phyloP scores from a whole-genome alignment of 2,888 invertebrate species.

The Dryococelus australis region DNA sequence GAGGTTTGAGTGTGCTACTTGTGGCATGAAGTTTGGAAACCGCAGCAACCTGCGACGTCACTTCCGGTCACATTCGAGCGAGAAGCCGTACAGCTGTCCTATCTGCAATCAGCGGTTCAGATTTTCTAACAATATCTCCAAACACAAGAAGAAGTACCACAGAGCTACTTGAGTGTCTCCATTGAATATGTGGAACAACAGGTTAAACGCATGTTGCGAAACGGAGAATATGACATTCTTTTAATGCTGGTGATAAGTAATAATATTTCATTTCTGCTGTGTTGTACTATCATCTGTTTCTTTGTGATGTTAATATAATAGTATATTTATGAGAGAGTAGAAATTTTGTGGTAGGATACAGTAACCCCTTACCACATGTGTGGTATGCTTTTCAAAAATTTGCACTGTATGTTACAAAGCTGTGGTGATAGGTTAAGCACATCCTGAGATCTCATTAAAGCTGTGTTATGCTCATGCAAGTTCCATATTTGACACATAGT shows the following conservation, averaged over 20 bases:
- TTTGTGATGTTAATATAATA: no score
- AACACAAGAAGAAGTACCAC: conserved; percentile 16
- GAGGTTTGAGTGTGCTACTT: not conserved
- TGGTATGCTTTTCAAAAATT: not conserved
- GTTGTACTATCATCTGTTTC: no score
- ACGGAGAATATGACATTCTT: no score
- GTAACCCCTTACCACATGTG: not conserved
- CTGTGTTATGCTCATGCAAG: not conserved
- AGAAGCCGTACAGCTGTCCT: not conserved
- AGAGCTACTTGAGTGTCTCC: not conserved
- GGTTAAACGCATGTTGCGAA: no score
- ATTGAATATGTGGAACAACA: no score
- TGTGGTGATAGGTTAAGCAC: not conserved
- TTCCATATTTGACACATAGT: not conserved
- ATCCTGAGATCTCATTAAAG: not conserved
- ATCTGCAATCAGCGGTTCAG: not conserved
- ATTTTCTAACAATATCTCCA: not conserved
- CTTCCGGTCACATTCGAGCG: not conserved
- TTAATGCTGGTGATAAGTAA: no score
- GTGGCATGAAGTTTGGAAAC: not conserved
- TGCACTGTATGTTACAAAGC: not conserved
- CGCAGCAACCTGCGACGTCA: not conserved
- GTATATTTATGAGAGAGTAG: not conserved
- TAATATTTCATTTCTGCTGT: no score
- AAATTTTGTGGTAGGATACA: not conserved